Base-by-base conservation (phyloP, 2,113 vertebrate species). In the Calidris pygmaea region DNA sequence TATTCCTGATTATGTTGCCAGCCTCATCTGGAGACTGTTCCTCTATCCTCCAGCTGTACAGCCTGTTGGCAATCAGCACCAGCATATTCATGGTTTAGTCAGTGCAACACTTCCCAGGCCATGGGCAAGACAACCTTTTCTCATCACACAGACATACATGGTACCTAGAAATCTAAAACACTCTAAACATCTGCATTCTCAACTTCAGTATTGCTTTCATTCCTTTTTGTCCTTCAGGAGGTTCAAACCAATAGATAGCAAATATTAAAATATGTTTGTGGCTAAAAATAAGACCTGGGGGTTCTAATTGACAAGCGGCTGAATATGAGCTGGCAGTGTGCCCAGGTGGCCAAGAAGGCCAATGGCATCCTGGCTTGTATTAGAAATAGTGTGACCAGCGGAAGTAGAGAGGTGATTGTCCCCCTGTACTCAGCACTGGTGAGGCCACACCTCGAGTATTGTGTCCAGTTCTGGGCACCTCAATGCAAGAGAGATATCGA, bases 71-170 rank as follows among this genome's bases (percentile, higher is more conserved):
- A 71, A 41, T 22, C 60, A 89, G 37, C 26, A 78, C 11, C 20
- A 24, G 4, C 7, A 85, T 16, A 18, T 55, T 65, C 5, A 43
- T 7, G 14, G 14, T 32, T 67, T 66, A 9, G 39, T 41, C 77
- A 79, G 10, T 15, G 14, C 14, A 65, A 4, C 12, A 14, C 32
- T 68, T 35, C 37, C 22, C 45, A 78, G 14, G 22, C 53, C 23
- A 12, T 6, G 23, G 23, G 9, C 45, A 79, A 68, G 24, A 45
- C 0, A 0, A 23, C 8, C 17, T 14, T 83, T 66, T 24, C 41
- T 71, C 26, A 50, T 19, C 21, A 32, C 27, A n/a, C 7, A 84
- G 29, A 77, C 6, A 55, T 5, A 24, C 0, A 0, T 2, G 6
- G 3, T 37, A 66, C 34, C 27, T 24, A 13, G 14, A 7, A 81